Conservation (phyloP, 2,797 vertebrate genomes). For the Threskiornis aethiopicus region DNA sequence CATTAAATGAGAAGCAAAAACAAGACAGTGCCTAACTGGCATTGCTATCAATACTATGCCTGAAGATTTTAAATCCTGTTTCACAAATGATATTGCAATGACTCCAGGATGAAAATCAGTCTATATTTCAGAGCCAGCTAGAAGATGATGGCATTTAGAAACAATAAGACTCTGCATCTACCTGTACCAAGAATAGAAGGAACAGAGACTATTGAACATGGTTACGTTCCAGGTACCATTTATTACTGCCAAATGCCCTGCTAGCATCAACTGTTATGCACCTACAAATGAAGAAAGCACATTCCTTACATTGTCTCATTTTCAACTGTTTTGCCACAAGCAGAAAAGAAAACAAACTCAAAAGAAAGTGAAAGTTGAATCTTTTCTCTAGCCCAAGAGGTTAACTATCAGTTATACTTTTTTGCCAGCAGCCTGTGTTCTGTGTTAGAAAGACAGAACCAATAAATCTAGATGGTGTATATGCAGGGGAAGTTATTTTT, state of each 20-base stretch:
- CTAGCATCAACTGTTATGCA: neutral
- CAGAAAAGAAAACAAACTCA: neutral
- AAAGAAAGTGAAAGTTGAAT: neutral
- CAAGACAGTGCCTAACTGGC: neutral
- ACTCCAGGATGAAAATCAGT: neutral
- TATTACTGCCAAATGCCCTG: neutral
- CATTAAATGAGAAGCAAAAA: neutral
- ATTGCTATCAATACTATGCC: neutral
- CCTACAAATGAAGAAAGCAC: neutral
- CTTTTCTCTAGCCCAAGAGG: neutral
- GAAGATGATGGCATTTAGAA: neutral
- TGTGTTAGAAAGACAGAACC: neutral
- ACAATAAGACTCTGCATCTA: neutral
- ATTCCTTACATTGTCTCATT: neutral
- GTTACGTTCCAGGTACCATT: neutral
- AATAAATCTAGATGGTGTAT: neutral
- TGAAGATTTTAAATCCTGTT: neutral
- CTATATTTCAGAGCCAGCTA: neutral
- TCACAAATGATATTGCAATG: neutral
- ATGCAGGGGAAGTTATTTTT: conserved; percentile 17
- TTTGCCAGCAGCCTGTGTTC: neutral
- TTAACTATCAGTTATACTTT: neutral
- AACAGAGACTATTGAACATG: neutral
- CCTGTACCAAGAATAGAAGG: neutral
- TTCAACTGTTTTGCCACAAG: neutral